These are phyloP conservation scores for Drosophila mulleri DNA, from an alignment of 2,888 invertebrate genomes.

Conservation along the genomic window DNA sequence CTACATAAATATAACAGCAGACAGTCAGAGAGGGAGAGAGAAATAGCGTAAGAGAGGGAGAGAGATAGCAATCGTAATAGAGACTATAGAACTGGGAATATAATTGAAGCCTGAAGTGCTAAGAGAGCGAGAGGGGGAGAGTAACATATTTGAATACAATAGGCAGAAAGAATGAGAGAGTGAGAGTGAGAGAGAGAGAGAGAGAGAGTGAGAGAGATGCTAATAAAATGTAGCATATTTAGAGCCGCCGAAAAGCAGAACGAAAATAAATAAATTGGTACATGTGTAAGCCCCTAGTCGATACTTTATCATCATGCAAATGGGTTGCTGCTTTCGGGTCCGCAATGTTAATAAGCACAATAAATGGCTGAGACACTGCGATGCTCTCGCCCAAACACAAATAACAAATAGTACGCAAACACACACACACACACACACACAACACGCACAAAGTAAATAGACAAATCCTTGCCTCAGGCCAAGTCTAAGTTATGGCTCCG, in stretches of 20 bases:
- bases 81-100: constrained; percentile 12
- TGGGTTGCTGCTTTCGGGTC: constrained; percentile 36
- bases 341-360: constrained; percentile 58
- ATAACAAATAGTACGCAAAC: constrained; percentile 2
- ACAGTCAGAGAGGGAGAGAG: neutral
- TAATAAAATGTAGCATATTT: constrained; percentile 66
- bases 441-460: constrained; percentile 33
- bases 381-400: constrained; percentile 29
- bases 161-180: neutral
- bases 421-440: neutral
- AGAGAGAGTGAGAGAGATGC: neutral
- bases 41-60: neutral
- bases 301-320: constrained; percentile 77
- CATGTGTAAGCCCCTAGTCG: constrained; percentile 67
- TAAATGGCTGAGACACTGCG: constrained; percentile 37
- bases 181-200: neutral
- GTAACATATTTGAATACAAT: constrained; percentile 48
- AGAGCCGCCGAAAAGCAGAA: constrained; percentile 43
- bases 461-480: constrained; percentile 21
- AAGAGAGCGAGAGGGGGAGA: neutral
- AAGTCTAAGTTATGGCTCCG: constrained; percentile 4
- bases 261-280: constrained; percentile 53
- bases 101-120: neutral
- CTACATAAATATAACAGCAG: constrained; percentile 62
- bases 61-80: neutral